phyloP scores from a whole-genome alignment of 2,888 invertebrate species.

The Coenonympha arcania region DNA sequence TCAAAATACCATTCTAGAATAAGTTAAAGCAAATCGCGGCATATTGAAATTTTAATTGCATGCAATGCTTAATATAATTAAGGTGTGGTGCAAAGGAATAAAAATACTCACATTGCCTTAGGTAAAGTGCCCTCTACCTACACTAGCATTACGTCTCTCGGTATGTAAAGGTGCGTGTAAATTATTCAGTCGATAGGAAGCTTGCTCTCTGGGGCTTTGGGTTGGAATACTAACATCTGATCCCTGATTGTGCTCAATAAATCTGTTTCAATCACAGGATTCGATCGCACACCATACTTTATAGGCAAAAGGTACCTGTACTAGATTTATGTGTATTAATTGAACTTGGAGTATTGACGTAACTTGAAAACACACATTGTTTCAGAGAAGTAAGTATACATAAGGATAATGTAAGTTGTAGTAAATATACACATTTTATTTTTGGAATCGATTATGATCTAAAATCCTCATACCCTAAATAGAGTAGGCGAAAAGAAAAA shows the following conservation, averaged over 20 bases:
- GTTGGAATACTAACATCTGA: constrained; percentile 68
- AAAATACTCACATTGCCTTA: constrained; percentile 38
- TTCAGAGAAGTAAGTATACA: too few relatives aligned
- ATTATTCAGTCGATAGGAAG: constrained; percentile 65
- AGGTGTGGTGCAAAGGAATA: constrained; percentile 14
- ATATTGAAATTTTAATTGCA: constrained; percentile 24
- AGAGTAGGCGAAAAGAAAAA: too few relatives aligned
- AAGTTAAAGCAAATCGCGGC: constrained; percentile 10
- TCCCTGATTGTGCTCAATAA: constrained; percentile 66
- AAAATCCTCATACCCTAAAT: too few relatives aligned
- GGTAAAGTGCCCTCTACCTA: constrained; percentile 16
- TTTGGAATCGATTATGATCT: too few relatives aligned
- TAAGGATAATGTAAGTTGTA: too few relatives aligned
- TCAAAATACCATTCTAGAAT: constrained; percentile 10
- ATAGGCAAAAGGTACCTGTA: constrained; percentile 1
- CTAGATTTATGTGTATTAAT: background rate
- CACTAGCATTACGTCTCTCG: constrained; percentile 31
- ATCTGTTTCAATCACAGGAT: constrained; percentile 41
- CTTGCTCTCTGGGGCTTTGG: constrained; percentile 55
- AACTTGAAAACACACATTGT: too few relatives aligned
- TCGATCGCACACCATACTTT: constrained; percentile 14
- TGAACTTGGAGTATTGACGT: too few relatives aligned
- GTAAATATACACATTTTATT: too few relatives aligned
- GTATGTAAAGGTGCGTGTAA: constrained; percentile 52
- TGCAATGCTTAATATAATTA: constrained; percentile 19